Conservation (phyloP, 2,888 invertebrate genomes). For the Drosophila ezoana region DNA sequence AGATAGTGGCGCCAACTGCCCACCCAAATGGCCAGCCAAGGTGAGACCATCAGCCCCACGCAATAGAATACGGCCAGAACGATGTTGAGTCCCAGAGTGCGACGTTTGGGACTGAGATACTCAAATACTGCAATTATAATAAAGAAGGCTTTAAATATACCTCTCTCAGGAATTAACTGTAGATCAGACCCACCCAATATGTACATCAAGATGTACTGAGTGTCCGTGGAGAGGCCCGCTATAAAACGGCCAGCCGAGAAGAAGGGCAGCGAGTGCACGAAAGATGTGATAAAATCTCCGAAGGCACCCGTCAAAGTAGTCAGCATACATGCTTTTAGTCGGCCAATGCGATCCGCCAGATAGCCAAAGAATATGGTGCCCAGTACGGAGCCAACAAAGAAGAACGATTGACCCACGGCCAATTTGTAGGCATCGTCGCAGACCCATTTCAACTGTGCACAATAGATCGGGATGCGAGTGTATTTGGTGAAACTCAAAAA, state of each 20-base stretch:
- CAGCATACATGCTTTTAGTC: constrained; percentile 86
- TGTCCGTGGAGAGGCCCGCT: constrained; percentile 87
- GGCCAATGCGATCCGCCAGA: constrained; percentile 86
- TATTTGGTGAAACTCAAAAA: neutral
- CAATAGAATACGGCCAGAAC: constrained; percentile 87
- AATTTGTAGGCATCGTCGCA: constrained; percentile 87
- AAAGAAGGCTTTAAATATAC: neutral
- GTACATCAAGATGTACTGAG: constrained; percentile 87
- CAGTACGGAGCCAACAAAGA: constrained; percentile 87
- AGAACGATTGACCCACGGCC: constrained; percentile 87
- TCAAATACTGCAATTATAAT: constrained; percentile 86
- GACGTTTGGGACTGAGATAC: constrained; percentile 86
- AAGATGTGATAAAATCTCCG: constrained; percentile 86
- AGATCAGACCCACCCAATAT: constrained; percentile 86
- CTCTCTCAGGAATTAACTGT: accelerated
- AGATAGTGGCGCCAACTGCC: constrained; percentile 86
- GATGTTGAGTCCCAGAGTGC: constrained; percentile 87
- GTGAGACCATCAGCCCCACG: constrained; percentile 85
- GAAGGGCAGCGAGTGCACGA: constrained; percentile 84
- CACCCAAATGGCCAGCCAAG: constrained; percentile 85
- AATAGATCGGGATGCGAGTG: constrained; percentile 45
- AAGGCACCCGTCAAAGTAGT: constrained; percentile 86
- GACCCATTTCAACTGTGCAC: constrained; percentile 86
- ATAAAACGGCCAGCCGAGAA: constrained; percentile 86
- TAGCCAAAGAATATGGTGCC: constrained; percentile 87